Evolutionary conservation across 2,113 vertebrate species (phyloP).

Genomic region (Entomyzon cyanotis): DNA sequence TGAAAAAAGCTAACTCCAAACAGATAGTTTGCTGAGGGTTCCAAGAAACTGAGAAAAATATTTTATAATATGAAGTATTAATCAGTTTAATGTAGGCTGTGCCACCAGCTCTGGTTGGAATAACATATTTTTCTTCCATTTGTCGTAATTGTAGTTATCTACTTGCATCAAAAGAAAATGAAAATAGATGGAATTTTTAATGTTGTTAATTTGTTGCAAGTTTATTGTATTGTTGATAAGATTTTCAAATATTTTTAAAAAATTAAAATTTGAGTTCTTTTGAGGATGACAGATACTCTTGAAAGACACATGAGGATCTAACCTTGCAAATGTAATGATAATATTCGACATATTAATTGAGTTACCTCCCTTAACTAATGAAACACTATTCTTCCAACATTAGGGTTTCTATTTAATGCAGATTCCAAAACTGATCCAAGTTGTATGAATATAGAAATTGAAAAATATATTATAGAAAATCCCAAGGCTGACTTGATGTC

Average conservation of each 20-base stretch:
- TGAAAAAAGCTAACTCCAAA: not conserved
- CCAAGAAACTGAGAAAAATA: not conserved
- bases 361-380: not conserved
- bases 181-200: not conserved
- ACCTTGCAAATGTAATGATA: not conserved
- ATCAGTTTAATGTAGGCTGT: not conserved
- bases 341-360: not conserved
- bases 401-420: not conserved
- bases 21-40: not conserved
- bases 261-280: not conserved
- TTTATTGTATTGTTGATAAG: not conserved
- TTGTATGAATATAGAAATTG: not conserved
- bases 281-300: not conserved
- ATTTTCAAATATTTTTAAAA: not conserved
- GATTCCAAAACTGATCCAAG: not conserved
- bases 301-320: not conserved
- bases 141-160: not conserved
- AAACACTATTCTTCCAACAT: not conserved
- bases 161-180: not conserved
- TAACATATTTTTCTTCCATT: not conserved
- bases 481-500: not conserved
- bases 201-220: not conserved
- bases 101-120: not conserved
- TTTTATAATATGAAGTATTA: not conserved
- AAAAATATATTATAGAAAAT: not conserved